Evolutionary conservation across 2,797 vertebrate genomes (phyloP), one percentile per base, ranked within the genome.

Genomic region (Xenentodon cancila): DNA sequence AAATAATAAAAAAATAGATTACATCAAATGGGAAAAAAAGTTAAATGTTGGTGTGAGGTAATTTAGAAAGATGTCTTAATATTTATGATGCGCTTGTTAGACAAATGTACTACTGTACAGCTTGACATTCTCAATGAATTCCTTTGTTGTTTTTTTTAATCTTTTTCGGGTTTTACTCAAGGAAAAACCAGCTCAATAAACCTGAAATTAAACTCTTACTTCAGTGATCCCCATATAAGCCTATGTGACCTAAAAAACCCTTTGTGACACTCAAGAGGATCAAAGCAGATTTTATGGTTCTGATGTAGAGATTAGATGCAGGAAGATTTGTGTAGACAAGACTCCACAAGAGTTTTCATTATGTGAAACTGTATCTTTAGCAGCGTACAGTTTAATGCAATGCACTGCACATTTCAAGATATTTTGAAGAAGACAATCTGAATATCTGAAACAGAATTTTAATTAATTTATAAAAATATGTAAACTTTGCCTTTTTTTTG

Each of bases 241-340:
- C 42, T n/a, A 0, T 2, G 16, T 51, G 30, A 59, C 46, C 46
- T 18, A 20, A 25, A 65, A 60, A 64, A 48, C 17, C 18, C 37
- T 46, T 13, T 45, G 53, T 77, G 64, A 77, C 51, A 60, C 56
- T 40, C 19, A 32, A 30, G 27, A 50, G 44, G 53, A 73, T 50
- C 25, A 59, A 19, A 19, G 15, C 43, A 59, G 45, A 64, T 66
- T 46, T 54, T 21, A 27, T 9, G 19, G 15, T 11, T 27, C 16
- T 45, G 60, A 53, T 61, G 34, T 18, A 0, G 17, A 69, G 58
- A 65, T 73, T 57, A 68, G 3, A 54, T 44, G 11, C 54, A 52
- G 50, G 30, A 19, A 54, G 46, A 0, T 54, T 20, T 59, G 40
- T 22, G 52, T 19, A 37, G 44, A 43, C 9, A 32, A 15, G 47